phyloP scores from a whole-genome alignment of 1,140 invertebrate species.

The Diabrotica virgifera region DNA sequence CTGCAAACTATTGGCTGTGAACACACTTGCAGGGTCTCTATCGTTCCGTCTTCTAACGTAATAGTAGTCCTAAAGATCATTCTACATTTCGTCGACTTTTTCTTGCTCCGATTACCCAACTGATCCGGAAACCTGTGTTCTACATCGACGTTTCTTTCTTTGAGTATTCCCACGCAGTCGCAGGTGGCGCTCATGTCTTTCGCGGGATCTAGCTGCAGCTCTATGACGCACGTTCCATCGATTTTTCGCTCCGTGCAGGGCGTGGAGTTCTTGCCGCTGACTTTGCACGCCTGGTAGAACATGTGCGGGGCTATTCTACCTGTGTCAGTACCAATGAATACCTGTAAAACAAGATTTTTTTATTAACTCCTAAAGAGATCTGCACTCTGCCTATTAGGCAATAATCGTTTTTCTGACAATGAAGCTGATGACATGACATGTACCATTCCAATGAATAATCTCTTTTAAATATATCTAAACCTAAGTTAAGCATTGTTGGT shows the following conservation, averaged over 20 bases:
- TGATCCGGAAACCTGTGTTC: conserved; percentile 87
- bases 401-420: too few species aligned
- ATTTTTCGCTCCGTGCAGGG: conserved; percentile 84
- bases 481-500: too few species aligned
- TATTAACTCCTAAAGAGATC: too few species aligned
- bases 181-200: conserved; percentile 89
- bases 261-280: conserved; percentile 94
- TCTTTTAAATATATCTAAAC: too few species aligned
- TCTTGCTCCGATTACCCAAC: conserved; percentile 72
- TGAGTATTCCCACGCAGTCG: conserved; percentile 82
- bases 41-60: conserved; percentile 66
- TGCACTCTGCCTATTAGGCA: too few species aligned
- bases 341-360: conserved; percentile 61
- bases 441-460: too few species aligned
- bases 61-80: conserved; percentile 89
- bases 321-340: conserved; percentile 91
- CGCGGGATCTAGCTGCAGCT: conserved; percentile 83
- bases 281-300: conserved; percentile 93
- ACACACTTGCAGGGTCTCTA: conserved; percentile 85
- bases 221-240: conserved; percentile 91
- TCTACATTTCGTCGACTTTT: conserved; percentile 91
- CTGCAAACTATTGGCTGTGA: conserved; percentile 95
- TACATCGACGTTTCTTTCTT: conserved; percentile 95
- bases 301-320: conserved; percentile 85
- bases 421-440: too few species aligned